Percentiles rank a stretch among this genome's conserved stretches.
Evolutionary conservation across 2,113 vertebrate species (phyloP).

Genomic region (Addax nasomaculatus): DNA sequence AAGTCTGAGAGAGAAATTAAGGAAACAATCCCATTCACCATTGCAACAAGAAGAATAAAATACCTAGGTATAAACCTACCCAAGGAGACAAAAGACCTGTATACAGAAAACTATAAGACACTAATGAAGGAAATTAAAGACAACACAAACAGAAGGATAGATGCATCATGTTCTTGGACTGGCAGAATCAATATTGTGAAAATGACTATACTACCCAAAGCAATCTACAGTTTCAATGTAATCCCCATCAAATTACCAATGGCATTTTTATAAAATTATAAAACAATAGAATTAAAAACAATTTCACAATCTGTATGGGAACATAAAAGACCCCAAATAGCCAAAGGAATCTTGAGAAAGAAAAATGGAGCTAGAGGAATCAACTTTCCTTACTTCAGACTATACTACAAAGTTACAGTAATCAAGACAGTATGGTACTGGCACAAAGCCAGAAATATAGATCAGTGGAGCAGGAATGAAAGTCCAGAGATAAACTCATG

Average conservation of each 20-base stretch:
- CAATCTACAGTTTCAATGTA: not conserved
- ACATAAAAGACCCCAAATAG: not conserved
- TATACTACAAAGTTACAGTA: not conserved
- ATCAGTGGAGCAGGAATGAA: not conserved
- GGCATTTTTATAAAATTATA: not conserved
- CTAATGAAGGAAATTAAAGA: not conserved
- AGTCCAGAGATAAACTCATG: not conserved
- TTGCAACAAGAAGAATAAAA: not conserved
- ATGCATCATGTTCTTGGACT: not conserved
- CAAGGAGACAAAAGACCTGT: not conserved
- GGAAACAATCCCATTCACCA: not conserved
- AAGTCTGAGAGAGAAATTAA: not conserved
- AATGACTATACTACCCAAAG: not conserved
- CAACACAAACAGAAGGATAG: not conserved
- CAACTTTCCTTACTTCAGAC: not conserved
- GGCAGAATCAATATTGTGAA: not conserved
- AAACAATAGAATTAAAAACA: not conserved
- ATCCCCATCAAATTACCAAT: not conserved
- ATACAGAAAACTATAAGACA: not conserved
- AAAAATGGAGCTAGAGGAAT: not conserved
- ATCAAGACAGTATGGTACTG: not conserved
- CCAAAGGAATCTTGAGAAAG: not conserved
- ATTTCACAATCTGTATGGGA: not conserved
- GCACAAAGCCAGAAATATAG: not conserved
- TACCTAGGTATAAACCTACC: not conserved